Base-by-base conservation (phyloP, 1,140 invertebrate genomes). In the Magallana gigas region DNA sequence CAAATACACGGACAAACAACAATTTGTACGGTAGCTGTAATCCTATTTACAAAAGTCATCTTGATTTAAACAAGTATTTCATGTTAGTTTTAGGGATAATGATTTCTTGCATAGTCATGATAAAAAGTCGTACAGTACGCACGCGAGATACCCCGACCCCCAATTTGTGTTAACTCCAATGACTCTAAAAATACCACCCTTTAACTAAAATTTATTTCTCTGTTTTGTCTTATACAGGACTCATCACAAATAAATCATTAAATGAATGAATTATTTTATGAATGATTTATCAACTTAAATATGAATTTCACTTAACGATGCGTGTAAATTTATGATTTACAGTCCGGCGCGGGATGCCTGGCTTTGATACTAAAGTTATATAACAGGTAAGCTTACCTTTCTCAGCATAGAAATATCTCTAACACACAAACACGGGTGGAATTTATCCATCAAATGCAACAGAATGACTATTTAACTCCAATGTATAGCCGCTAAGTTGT, bases 21-120 rank as follows among this genome's bases (percentile, higher is more conserved):
- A 76, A 29, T 29, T 76, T 18, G 23, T 29, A 29, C 68, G 68
- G 36, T 76, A 76, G 23, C 23, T 76, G 7, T 76, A 76, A 76
- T 76, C 68, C 68, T 76, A 76, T 76, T 76, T 29, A 36, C 9
- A 76, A 29, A 76, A 76, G 68, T 76, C 68, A 76, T 76, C 23
- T 29, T 23, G 68, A 76, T 76, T 76, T 76, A 29, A 76, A 76
- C 68, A 76, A 36, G 68, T 64, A 76, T 18, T 76, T 29, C 68
- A 76, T 76, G 68, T 29, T 76, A 29, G 23, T 76, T 29, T 29
- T 29, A 76, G 7, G 68, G 68, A 76, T 76, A 76, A 29, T 36
- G 68, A 29, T 36, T 48, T 76, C 68, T 76, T 76, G 68, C 23
- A 29, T 29, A 36, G 68, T 76, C 68, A 76, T 29, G 68, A 76